Evolutionary conservation across 2,888 invertebrate genomes (phyloP), one percentile per base, ranked within the genome.

Genomic region (Parochlus steinenii): DNA sequence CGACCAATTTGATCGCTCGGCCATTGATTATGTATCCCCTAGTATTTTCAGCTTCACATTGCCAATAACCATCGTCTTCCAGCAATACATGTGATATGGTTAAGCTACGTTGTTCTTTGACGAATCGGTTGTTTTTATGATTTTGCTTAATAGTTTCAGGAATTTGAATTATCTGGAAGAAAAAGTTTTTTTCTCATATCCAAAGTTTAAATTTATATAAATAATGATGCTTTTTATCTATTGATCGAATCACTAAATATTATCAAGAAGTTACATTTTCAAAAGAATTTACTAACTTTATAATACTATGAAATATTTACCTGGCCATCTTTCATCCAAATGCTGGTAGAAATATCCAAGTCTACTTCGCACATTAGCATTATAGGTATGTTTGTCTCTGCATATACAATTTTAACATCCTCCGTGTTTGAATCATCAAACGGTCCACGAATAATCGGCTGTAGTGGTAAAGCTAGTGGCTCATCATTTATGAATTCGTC

Each of bases 41-140:
- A 3, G 68, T 64, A 49, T 76, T 74, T 47, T 71, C 71, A 5
- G 75, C 69, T 44, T 71, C 72, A 50, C 80, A 81, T 45, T 66
- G 68, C 72, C 79, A 80, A 45, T 67, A 62, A n/a, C 79, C 80
- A 47, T 74, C 72, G 48, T 77, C 76, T 50, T 75, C 74, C 8
- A 59, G 49, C 59, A 59, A 59, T 10, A 58, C 59, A 44, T 59
- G 59, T 39, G 53, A 55, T 34, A 59, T 59, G 44, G 58, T 58
- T 40, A 59, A 47, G 14, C 59, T 59, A 46, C 55, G 52, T 39
- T 54, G 48, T 44, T 59, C 59, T 42, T 54, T 56, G 34, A 59
- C 54, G 43, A 59, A 59, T 43, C 59, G 56, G 47, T 54, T 56
- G 47, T 59, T n/a, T n/a, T n/a, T 59, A 31, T 56, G 56, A 40